phyloP scores from a whole-genome alignment of 2,113 vertebrate genomes.

The Oreotrochilus melanogaster region DNA sequence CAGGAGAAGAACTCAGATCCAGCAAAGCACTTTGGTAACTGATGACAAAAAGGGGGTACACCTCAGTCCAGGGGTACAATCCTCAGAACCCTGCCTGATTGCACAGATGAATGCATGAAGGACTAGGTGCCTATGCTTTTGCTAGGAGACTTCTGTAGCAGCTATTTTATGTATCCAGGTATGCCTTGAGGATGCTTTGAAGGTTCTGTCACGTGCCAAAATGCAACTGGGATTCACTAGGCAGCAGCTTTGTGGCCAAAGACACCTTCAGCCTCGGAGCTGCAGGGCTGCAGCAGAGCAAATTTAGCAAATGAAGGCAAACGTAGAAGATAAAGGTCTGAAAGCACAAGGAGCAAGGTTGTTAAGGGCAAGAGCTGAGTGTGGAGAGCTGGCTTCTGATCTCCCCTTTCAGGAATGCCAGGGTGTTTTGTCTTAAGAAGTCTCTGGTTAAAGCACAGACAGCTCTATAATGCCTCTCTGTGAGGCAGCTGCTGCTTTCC shows the following conservation, averaged over 20 bases:
- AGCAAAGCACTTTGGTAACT: background rate
- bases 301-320: background rate
- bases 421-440: background rate
- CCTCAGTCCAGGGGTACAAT: background rate
- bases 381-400: background rate
- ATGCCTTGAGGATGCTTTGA: background rate
- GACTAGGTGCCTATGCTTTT: rapidly evolving
- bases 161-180: background rate
- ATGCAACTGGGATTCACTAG: background rate
- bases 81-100: background rate
- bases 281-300: background rate
- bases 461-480: background rate
- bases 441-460: background rate
- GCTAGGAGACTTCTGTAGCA: background rate
- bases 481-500: background rate
- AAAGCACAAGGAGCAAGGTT: background rate
- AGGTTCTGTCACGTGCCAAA: background rate
- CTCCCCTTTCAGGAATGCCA: background rate
- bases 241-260: background rate
- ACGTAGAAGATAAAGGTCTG: background rate
- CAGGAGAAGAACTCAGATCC: background rate
- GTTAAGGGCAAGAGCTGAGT: background rate
- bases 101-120: background rate
- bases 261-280: background rate
- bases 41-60: rapidly evolving